Evolutionary conservation across 2,888 invertebrate genomes (phyloP).

Genomic region (Coelogynopora nodosa): DNA sequence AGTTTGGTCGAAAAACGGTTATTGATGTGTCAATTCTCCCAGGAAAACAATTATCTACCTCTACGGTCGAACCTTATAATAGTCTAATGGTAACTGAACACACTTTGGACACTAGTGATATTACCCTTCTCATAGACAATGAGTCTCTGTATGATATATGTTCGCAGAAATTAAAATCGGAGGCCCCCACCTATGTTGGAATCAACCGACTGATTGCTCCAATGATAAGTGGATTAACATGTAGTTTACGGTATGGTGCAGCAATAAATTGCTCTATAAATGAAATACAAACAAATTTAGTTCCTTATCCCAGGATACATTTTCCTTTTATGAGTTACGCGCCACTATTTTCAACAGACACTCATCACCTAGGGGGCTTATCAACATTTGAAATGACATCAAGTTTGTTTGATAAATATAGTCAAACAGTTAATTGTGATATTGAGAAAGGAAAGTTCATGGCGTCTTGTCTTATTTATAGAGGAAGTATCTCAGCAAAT

Average conservation of each 20-base stretch:
- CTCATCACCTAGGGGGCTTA: background rate
- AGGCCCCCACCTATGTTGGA: conserved; percentile 35
- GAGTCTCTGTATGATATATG: conserved; percentile 46
- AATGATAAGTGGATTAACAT: conserved; percentile 40
- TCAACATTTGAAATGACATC: conserved; percentile 37
- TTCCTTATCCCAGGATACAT: conserved; percentile 42
- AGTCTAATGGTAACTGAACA: conserved; percentile 46
- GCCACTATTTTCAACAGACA: conserved; percentile 36
- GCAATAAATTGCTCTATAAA: conserved; percentile 14
- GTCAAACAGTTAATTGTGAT: conserved; percentile 40
- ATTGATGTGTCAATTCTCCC: conserved; percentile 48
- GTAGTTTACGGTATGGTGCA: conserved; percentile 32
- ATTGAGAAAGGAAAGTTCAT: conserved; percentile 32
- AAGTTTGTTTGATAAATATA: conserved; percentile 15
- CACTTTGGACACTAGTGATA: conserved; percentile 77
- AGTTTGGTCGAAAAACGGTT: conserved; percentile 47
- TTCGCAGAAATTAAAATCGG: conserved; percentile 12
- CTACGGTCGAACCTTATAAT: conserved; percentile 49
- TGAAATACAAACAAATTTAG: conserved; percentile 43
- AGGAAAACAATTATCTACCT: conserved; percentile 46
- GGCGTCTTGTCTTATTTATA: conserved; percentile 44
- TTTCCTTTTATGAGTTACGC: conserved; percentile 42
- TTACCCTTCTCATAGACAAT: conserved; percentile 65
- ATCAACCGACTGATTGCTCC: conserved; percentile 37
- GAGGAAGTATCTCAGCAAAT: conserved; percentile 50